Conservation (phyloP, 2,888 invertebrate genomes). For the Mythimna loreyi region DNA sequence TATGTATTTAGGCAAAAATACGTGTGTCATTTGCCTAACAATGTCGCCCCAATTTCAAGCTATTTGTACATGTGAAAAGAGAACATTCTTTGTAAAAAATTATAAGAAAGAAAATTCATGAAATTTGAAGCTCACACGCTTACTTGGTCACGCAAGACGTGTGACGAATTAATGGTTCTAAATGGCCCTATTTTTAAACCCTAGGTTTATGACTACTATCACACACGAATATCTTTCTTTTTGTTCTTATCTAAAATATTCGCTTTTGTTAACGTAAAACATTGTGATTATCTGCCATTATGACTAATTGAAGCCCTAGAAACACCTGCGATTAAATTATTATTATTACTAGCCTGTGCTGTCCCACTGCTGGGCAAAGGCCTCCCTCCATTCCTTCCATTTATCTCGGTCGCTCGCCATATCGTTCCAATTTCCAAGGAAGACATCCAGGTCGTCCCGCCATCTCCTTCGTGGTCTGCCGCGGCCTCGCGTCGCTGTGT, state of each 20-base stretch:
- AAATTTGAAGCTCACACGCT: constrained; percentile 19
- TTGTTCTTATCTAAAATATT: neutral
- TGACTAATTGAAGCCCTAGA: too few species aligned
- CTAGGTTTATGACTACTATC: neutral
- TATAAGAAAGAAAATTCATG: constrained; percentile 18
- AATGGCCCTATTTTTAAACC: neutral
- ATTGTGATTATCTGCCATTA: neutral
- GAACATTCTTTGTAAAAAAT: constrained; percentile 10
- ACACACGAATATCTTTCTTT: neutral
- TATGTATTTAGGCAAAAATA: constrained; percentile 13
- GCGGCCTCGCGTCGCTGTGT: too few species aligned
- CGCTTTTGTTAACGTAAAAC: neutral
- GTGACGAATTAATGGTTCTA: constrained; percentile 11
- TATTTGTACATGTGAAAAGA: constrained; percentile 33
- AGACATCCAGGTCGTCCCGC: too few species aligned
- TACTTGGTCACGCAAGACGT: constrained; percentile 29
- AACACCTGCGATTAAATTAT: too few species aligned
- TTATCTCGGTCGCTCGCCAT: too few species aligned
- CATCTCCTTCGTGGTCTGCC: too few species aligned
- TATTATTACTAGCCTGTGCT: too few species aligned
- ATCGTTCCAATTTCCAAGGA: too few species aligned
- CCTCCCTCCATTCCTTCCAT: too few species aligned
- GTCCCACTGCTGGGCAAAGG: too few species aligned
- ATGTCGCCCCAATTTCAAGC: constrained; percentile 40
- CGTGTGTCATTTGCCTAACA: constrained; percentile 36